Conservation (phyloP, 2,113 vertebrate species). For the Corythaeola cristata region DNA sequence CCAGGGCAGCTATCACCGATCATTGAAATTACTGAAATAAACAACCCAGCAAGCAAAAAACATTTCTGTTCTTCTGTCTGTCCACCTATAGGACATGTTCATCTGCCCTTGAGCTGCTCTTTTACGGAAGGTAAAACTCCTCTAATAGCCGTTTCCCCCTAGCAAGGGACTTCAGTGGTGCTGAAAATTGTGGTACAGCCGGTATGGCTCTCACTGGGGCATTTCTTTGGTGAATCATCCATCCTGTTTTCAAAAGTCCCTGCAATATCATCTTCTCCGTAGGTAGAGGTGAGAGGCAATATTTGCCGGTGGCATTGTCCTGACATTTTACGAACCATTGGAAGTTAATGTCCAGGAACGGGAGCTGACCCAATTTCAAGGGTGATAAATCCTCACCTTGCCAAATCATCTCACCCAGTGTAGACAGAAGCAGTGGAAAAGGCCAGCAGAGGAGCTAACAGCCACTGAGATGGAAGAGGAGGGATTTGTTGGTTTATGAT, state of each 20-base stretch:
- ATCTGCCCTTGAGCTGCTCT: neutral
- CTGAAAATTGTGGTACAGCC: accelerated
- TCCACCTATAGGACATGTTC: neutral
- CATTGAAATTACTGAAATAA: neutral
- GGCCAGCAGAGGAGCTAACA: neutral
- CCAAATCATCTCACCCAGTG: neutral
- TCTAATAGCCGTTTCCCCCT: neutral
- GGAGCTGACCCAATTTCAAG: neutral
- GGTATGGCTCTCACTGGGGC: accelerated
- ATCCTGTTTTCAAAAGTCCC: neutral
- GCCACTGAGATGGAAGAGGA: neutral
- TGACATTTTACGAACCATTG: neutral
- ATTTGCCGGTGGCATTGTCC: neutral
- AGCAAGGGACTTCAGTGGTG: neutral
- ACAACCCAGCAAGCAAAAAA: neutral
- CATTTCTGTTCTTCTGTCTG: neutral
- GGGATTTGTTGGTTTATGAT: neutral
- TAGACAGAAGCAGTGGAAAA: neutral
- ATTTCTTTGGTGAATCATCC: neutral
- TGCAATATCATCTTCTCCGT: neutral
- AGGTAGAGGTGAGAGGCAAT: neutral
- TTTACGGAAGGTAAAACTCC: neutral
- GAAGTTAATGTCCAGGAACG: neutral
- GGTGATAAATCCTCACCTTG: neutral
- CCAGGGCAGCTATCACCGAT: neutral